Conservation (phyloP, 2,797 vertebrate genomes). For the Cirrhinus molitorella region DNA sequence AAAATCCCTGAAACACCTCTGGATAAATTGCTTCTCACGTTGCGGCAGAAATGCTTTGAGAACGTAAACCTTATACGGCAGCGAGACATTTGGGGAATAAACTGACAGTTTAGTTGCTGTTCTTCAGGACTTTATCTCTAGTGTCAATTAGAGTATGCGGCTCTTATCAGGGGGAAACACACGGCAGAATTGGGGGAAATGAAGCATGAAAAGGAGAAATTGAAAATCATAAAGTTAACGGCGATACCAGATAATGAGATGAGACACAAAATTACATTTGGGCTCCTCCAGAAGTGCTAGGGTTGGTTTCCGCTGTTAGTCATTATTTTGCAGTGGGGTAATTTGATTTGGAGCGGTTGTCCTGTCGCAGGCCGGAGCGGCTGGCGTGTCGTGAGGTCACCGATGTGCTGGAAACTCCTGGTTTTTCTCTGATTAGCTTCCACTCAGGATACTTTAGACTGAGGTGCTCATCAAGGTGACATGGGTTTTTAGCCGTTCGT, state of each 20-base stretch:
- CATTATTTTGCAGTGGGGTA: slow-evolving; percentile 50
- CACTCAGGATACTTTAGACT: background rate
- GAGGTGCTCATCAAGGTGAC: background rate
- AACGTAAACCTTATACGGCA: slow-evolving; percentile 10
- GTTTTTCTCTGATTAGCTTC: background rate
- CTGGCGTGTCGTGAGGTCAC: background rate
- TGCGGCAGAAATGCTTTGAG: slow-evolving; percentile 18
- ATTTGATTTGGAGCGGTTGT: slow-evolving; percentile 48
- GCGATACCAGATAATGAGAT: slow-evolving; percentile 57
- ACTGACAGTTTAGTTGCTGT: slow-evolving; percentile 49
- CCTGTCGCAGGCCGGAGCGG: background rate
- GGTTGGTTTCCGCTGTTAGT: slow-evolving; percentile 31
- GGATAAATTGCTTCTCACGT: background rate
- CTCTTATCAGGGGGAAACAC: slow-evolving; percentile 58
- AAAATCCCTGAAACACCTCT: slow-evolving; percentile 4
- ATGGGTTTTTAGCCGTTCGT: background rate
- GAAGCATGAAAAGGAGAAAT: slow-evolving; percentile 59
- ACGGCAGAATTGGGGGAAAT: slow-evolving; percentile 48
- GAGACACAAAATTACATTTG: slow-evolving; percentile 53
- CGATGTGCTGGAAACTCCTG: background rate
- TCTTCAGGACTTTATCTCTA: slow-evolving; percentile 54
- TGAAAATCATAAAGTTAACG: slow-evolving; percentile 59
- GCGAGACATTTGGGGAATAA: slow-evolving; percentile 46
- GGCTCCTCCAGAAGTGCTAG: slow-evolving; percentile 26
- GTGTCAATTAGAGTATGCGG: slow-evolving; percentile 54